Conservation (phyloP, 2,113 vertebrate genomes). For the Sturnira hondurensis region DNA sequence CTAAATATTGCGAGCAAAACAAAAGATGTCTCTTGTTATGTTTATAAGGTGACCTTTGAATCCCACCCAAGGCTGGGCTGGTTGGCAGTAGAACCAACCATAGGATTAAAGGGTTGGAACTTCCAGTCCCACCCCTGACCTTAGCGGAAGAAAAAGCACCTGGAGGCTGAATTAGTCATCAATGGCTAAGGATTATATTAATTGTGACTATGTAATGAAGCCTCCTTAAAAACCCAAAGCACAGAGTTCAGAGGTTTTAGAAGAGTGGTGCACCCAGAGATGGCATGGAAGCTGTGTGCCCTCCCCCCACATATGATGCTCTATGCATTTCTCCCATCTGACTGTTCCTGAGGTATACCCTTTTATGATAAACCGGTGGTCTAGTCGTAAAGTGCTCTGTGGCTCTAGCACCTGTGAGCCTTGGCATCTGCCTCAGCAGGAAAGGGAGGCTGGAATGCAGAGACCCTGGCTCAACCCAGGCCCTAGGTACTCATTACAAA, state of each 20-base stretch:
- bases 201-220: background rate
- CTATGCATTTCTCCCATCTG: background rate
- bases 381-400: no score
- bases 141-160: background rate
- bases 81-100: background rate
- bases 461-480: background rate
- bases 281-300: background rate
- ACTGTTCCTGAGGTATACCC: background rate
- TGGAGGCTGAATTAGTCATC: background rate
- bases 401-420: background rate
- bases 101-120: background rate
- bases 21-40: background rate
- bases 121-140: background rate
- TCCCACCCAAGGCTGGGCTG: background rate
- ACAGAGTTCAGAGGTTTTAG: background rate
- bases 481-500: background rate
- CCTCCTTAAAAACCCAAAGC: background rate
- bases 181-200: background rate
- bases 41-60: background rate
- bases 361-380: background rate
- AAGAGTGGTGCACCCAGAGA: background rate
- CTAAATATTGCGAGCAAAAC: background rate
- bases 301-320: background rate
- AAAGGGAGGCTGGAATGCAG: background rate
- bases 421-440: background rate